Evolutionary conservation across 2,888 invertebrate species (phyloP), one percentile per base, ranked within the genome.

Genomic region (Drosophila gaucha): DNA sequence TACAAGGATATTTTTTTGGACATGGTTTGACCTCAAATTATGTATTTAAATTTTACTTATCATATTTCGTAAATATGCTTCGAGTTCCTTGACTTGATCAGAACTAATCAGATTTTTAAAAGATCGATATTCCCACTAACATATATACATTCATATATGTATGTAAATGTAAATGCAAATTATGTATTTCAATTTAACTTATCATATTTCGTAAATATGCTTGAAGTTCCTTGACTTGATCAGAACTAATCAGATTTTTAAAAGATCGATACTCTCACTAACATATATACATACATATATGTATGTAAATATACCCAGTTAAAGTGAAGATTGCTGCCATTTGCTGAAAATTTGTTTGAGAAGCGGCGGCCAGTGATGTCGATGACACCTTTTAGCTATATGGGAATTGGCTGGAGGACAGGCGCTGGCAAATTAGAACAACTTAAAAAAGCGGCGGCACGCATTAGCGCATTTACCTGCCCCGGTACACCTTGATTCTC

Each of bases 361-460:
- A 16, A 39, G 54, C 54, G 72, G 47, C 57, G 60, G 31, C 38
- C 41, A 65, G 28, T 51, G 67, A 49, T 52, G 64, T 68, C 64
- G 73, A 60, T 86, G 79, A 86, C 79, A 79, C 79, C 86, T 83
- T 67, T 57, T 36, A 31, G 57, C 26, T 55, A 38, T 14, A 51
- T 38, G 35, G 47, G 35, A 38, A 52, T 41, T 24, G 49, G 47
- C 51, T 43, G 51, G 24, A 26, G 58, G 33, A 39, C 22, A 49
- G 41, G 49, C 49, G 55, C 67, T 71, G 84, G 72, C 77, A 82
- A 82, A 82, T 82, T 82, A 82, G 82, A 82, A 74, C 86, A 88
- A 82, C 84, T 82, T 88, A 83, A 82, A 67, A 83, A 83, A 62
- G 73, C 86, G 78, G 67, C 88, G 52, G 88, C 88, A 87, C 69